Base-by-base conservation (phyloP, 2,888 invertebrate species). In the Diarsia rubi region DNA sequence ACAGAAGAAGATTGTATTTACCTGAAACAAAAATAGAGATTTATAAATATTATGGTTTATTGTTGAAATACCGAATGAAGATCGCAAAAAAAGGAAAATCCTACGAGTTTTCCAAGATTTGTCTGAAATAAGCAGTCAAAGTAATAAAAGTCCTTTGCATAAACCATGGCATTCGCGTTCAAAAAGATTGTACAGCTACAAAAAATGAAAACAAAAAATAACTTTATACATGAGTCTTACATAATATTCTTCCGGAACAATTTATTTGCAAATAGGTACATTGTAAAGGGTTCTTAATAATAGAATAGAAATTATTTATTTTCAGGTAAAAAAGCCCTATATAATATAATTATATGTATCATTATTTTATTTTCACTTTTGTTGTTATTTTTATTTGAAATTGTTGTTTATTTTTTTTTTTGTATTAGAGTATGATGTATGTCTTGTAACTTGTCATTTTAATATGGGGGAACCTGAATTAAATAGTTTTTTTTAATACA, bases 11-110 rank as follows among this genome's bases (percentile, higher is more conserved):
- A 8, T 12, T 14, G 31, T 54, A 44, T 64, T 71, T 81, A 82
- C 81, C 79, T 79, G 82, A 42, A 82, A 82, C 81, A 82, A 79
- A 79, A 69, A 66, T 27, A 67, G 0, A 21, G 0, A 24, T 19
- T 16, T 9, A 16, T 77, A 19, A 27, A 49, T 0, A 44, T 69
- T 42, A 5, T 54, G 0, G 1, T 44, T 66, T 11, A 47, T 1
- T 31, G 59, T 19, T 4, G 49, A 24, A 52, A 31, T 3, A 52
- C 0, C 6, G 0, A 57, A 57, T 6, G 27, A 6, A 24, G 6
- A 24, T 8, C 24, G 6, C 24, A 57, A 27, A 16, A 27, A 9
- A 27, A 27, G 37, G 2, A 27, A 65, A 21, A 64, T 4, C 6
- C n/a, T 24, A 16, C 2, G 11, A 37, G 21, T 21, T 63, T 62